Evolutionary conservation across 2,797 vertebrate species (phyloP).

Genomic region (Benthosema pterotum): DNA sequence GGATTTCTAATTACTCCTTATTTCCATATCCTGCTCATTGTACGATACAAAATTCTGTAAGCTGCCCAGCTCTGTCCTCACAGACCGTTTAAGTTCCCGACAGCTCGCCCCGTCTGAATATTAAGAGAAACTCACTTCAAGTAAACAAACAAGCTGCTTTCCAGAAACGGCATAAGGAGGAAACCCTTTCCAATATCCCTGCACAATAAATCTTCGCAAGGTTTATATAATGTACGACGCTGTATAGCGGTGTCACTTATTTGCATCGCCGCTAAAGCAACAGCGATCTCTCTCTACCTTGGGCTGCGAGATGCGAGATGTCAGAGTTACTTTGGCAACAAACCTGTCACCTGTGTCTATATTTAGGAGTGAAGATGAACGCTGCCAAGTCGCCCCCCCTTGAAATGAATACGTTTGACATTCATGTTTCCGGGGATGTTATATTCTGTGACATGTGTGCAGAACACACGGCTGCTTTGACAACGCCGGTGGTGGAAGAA

Average conservation of each 20-base stretch:
- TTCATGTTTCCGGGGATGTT: neutral
- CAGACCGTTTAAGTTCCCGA: neutral
- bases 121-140: constrained; percentile 37
- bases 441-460: neutral
- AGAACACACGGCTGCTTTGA: neutral
- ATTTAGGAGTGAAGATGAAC: constrained; percentile 46
- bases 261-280: constrained; percentile 25
- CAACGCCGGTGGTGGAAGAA: too few species aligned
- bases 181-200: constrained; percentile 13
- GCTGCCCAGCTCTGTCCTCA: neutral
- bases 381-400: neutral
- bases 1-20: too few species aligned
- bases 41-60: neutral
- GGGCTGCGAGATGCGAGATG: constrained; percentile 31
- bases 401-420: constrained; percentile 17
- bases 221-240: constrained; percentile 10
- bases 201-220: constrained; percentile 19
- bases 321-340: constrained; percentile 39
- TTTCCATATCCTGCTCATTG: constrained; percentile 7
- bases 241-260: constrained; percentile 30
- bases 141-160: constrained; percentile 25
- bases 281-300: constrained; percentile 33
- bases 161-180: constrained; percentile 11
- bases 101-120: constrained; percentile 6
- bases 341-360: constrained; percentile 40